Percentiles rank a stretch among this genome's conserved stretches.
These are phyloP conservation scores for Pheosia gnoma DNA, from an alignment of 2,888 invertebrate genomes.

Conservation along the genomic window DNA sequence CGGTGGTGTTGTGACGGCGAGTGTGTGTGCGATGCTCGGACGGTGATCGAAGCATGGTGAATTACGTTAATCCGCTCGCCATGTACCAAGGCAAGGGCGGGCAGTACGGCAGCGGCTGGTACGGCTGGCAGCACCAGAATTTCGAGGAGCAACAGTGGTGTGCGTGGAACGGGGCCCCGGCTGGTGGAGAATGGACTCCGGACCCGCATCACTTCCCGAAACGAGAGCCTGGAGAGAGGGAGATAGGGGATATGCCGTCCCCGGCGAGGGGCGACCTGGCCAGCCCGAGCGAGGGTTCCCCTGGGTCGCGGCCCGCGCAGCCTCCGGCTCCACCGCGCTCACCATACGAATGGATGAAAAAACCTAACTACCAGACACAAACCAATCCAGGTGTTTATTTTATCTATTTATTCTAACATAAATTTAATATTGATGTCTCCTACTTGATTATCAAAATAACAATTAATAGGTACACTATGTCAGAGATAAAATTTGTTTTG, in stretches of 20 bases:
- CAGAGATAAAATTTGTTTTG: no score
- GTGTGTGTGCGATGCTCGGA: constrained; percentile 80
- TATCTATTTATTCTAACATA: constrained; percentile 8
- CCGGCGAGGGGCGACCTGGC: constrained; percentile 82
- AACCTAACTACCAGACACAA: constrained; percentile 92
- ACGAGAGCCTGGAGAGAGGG: constrained; percentile 72
- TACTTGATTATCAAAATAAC: no score
- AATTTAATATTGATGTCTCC: no score
- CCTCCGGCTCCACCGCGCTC: constrained; percentile 90
- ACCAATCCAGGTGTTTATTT: constrained; percentile 90
- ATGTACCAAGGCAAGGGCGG: constrained; percentile 87
- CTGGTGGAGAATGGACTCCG: constrained; percentile 76
- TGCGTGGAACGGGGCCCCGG: constrained; percentile 81
- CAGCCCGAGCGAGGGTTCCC: constrained; percentile 82
- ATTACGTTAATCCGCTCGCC: constrained; percentile 88
- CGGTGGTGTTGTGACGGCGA: constrained; percentile 74
- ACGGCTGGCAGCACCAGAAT: constrained; percentile 80
- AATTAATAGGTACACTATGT: no score
- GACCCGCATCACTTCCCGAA: constrained; percentile 79
- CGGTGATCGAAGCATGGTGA: constrained; percentile 87
- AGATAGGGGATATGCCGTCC: constrained; percentile 75
- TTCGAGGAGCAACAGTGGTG: constrained; percentile 85
- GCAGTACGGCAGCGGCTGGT: constrained; percentile 79
- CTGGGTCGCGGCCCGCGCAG: constrained; percentile 77
- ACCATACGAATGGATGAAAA: constrained; percentile 97